These are phyloP conservation scores for Forbesichthys papilliferus DNA, from an alignment of 2,113 vertebrate species.

Conservation along the genomic window DNA sequence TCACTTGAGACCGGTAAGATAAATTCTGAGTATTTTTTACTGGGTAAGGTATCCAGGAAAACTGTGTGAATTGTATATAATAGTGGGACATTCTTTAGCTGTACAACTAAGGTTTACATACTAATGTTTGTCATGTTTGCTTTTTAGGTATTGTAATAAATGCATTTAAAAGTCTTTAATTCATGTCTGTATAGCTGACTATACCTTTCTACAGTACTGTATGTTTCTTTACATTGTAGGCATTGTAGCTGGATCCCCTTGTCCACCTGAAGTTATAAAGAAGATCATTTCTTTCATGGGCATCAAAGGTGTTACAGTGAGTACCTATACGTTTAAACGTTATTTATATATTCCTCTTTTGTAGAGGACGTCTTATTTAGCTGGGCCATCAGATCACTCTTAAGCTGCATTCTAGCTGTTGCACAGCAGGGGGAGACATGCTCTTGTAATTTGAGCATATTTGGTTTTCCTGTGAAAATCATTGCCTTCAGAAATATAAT, in stretches of 20 bases:
- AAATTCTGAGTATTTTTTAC: background rate
- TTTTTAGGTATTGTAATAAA: background rate
- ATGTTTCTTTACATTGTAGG: conserved; percentile 69
- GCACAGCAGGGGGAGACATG: conserved; percentile 35
- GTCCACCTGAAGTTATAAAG: conserved; percentile 82
- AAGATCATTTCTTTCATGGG: conserved; percentile 73
- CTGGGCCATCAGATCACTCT: background rate
- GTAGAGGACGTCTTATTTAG: conserved; percentile 6
- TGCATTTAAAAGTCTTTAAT: too few species aligned
- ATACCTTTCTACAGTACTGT: background rate
- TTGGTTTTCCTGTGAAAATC: too few species aligned
- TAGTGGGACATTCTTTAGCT: background rate
- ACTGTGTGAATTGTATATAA: background rate
- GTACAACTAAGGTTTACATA: background rate
- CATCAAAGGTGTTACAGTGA: conserved; percentile 80
- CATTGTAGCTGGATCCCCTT: conserved; percentile 83
- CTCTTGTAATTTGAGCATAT: too few species aligned
- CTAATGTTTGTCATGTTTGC: background rate
- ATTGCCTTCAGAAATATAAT: too few species aligned
- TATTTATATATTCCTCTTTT: conserved; percentile 1
- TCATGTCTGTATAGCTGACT: background rate
- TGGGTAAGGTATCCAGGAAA: background rate
- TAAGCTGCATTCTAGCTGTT: conserved; percentile 2
- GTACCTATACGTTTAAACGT: conserved; percentile 39
- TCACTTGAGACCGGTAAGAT: conserved; percentile 79